Base-by-base conservation (phyloP, 2,113 vertebrate genomes). In the Pyrgilauda ruficollis region DNA sequence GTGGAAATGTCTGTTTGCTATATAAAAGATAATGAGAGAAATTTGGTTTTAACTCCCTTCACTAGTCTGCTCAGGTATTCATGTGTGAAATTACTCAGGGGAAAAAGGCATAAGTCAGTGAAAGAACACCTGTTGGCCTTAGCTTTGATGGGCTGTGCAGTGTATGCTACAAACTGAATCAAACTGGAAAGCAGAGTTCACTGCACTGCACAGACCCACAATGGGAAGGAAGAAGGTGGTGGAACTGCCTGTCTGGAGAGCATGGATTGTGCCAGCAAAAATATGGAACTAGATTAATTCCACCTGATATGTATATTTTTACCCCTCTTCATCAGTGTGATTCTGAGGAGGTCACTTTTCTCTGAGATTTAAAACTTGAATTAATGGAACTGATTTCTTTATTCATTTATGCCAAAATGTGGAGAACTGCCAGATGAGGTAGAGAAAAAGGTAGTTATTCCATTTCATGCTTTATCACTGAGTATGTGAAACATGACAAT, bases 61-160 rank as follows among this genome's bases (percentile, higher is more conserved):
- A 4, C 80, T 92, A 93, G 79, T n/a, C 75, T 8, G 24, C 82
- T 96, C 87, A 96, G 77, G 87, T 93, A 78, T 74, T 97, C 93
- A 78, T 76, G 87, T 97, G 96, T 97, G 97, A 97, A 98, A 97
- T 96, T 93, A 96, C 94, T 75, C 92, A 80, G 66, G 61, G 77
- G 77, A 68, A 55, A 96, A 80, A 94, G 63, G 58, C 27, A 7
- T 55, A 90, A 96, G 80, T 59, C 37, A 26, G 33, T 89, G 89
- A 92, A 90, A 88, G 84, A 96, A 31, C 59, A 46, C 43, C 68
- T 87, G 10, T n/a, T 91, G 88, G 84, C 78, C 68, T 94, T 47
- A 56, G 56, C 66, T 91, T 84, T 94, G 88, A 97, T 84, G 72
- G 72, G 88, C 66, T 95, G 28, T 87, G 88, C 61, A 93, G 49